Evolutionary conservation across 2,113 vertebrate species (phyloP).

Genomic region (Orthonyx spaldingii): DNA sequence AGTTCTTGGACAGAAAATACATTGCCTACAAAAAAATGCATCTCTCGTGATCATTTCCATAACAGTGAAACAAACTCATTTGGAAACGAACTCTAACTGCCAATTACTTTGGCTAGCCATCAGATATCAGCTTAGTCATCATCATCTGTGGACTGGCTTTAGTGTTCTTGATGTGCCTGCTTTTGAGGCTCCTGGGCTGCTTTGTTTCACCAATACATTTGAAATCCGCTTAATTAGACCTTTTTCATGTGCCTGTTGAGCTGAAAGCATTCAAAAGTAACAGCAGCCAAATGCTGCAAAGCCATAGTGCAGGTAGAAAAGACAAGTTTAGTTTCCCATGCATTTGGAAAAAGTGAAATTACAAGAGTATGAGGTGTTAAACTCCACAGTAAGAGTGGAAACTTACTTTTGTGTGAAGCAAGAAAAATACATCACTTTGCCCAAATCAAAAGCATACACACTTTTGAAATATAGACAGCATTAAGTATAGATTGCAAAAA

Average conservation of each 20-base stretch:
- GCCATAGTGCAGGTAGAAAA: neutral
- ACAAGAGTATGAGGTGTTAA: neutral
- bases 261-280: neutral
- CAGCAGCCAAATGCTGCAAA: neutral
- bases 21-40: neutral
- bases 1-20: neutral
- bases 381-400: neutral
- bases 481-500: neutral
- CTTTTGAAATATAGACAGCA: neutral
- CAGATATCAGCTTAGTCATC: slow-evolving; percentile 11
- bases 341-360: neutral
- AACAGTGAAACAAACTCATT: neutral
- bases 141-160: neutral
- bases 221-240: neutral
- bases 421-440: neutral
- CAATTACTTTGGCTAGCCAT: neutral
- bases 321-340: neutral
- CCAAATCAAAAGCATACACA: neutral
- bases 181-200: neutral
- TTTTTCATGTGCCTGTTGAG: neutral
- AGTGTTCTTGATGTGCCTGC: neutral
- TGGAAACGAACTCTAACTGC: neutral
- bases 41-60: neutral
- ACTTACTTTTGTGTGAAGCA: neutral
- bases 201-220: neutral